Conservation (phyloP, 2,797 vertebrate genomes). For the Falco columbarius region DNA sequence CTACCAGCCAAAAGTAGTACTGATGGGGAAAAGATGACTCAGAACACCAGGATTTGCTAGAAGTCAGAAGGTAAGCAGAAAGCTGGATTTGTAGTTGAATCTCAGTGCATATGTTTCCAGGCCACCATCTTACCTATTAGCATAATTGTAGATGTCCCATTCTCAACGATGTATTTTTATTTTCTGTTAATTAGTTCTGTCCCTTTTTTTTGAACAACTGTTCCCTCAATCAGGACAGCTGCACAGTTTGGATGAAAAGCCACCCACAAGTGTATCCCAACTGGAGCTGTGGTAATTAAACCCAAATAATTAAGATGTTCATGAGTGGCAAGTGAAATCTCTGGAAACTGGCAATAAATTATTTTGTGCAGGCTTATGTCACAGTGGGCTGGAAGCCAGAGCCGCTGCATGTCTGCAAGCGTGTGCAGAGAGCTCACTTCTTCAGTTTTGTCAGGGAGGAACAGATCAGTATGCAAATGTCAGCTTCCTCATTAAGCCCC, state of each 20-base stretch:
- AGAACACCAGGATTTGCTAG: not conserved
- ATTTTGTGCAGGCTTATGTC: not conserved
- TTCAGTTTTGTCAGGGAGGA: not conserved
- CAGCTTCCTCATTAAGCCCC: slow-evolving; percentile 8
- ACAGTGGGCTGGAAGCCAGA: not conserved
- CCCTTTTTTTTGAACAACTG: not conserved
- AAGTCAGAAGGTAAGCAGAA: not conserved
- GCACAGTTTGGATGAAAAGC: not conserved
- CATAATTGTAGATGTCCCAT: not conserved
- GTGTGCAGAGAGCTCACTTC: not conserved
- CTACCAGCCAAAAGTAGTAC: not conserved
- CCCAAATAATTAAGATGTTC: not conserved
- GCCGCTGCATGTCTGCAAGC: not conserved
- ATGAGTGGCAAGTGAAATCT: not conserved
- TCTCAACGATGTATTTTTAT: not conserved
- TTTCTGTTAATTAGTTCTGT: not conserved
- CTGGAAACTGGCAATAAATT: not conserved
- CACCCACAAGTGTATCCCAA: not conserved
- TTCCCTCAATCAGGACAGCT: not conserved
- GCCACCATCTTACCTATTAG: not conserved
- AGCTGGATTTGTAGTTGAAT: not conserved
- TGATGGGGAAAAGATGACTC: not conserved
- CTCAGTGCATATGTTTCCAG: not conserved
- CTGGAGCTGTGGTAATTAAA: not conserved
- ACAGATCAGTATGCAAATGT: not conserved